A percentile compares a stretch with the other conserved stretches of the same genome.
Evolutionary conservation across 2,888 invertebrate genomes (phyloP).

Genomic region (Drosophila lacicola): DNA sequence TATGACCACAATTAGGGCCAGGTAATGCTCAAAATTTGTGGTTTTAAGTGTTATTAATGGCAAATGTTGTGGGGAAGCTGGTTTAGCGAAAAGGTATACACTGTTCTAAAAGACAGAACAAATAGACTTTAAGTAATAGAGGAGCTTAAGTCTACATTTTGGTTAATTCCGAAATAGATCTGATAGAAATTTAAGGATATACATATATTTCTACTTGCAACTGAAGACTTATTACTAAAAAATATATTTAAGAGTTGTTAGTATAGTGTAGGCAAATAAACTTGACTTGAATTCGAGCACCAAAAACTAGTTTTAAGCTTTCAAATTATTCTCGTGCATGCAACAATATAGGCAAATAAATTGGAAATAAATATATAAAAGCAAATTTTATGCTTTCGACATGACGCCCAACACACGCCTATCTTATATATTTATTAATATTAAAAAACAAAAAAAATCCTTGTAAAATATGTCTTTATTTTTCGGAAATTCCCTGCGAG

Average conservation of each 20-base stretch:
- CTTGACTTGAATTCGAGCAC: no score
- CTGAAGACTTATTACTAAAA: no score
- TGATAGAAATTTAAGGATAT: no score
- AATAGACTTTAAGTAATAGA: neutral
- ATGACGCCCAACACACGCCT: neutral
- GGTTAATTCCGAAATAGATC: no score
- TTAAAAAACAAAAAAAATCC: neutral
- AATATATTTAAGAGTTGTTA: no score
- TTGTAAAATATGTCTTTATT: slow-evolving; percentile 23
- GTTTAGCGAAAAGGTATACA: neutral
- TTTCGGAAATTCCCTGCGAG: neutral
- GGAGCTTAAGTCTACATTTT: neutral
- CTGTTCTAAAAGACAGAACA: no score
- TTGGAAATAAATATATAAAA: no score
- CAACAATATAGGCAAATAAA: no score
- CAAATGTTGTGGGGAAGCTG: neutral
- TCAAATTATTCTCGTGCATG: no score
- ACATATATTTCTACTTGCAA: no score
- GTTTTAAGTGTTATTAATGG: slow-evolving; percentile 33
- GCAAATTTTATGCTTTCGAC: neutral
- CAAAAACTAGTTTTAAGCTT: no score
- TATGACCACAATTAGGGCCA: slow-evolving; percentile 29
- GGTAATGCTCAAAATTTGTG: slow-evolving; percentile 41
- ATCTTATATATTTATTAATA: neutral
- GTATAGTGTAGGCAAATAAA: no score